Evolutionary conservation across 2,797 vertebrate species (phyloP).

Genomic region (Hyperoplus immaculatus): DNA sequence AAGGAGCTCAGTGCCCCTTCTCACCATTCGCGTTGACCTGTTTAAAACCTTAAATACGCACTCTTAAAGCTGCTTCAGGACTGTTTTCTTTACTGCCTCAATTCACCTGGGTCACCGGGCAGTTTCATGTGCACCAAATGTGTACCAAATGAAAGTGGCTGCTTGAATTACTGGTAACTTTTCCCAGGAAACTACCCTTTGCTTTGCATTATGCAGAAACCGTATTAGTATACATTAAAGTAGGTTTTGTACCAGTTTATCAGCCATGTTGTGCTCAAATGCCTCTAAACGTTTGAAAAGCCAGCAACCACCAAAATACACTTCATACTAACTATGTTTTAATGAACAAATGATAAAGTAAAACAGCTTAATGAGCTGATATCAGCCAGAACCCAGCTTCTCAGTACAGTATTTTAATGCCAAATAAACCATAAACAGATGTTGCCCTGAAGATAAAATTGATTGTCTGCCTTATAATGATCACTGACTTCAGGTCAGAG

Average conservation of each 20-base stretch:
- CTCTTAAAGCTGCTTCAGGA: slow-evolving; percentile 31
- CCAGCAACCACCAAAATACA: background rate
- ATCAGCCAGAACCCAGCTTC: background rate
- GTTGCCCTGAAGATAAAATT: background rate
- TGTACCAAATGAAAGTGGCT: background rate
- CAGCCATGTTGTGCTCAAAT: background rate
- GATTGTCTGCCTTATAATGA: background rate
- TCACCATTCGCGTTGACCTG: slow-evolving; percentile 31
- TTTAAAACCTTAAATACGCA: slow-evolving; percentile 38
- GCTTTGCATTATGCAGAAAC: background rate
- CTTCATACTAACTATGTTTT: background rate
- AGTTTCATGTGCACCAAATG: slow-evolving; percentile 16
- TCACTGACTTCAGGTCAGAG: slow-evolving; percentile 1
- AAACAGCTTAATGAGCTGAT: background rate
- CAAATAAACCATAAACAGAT: background rate
- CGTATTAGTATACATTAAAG: background rate
- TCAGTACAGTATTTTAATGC: background rate
- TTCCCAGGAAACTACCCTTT: background rate
- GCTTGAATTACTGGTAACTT: background rate
- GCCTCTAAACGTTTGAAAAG: background rate
- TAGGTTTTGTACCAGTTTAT: background rate
- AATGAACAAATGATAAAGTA: background rate
- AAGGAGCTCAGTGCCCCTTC: slow-evolving; percentile 29
- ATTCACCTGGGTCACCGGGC: slow-evolving; percentile 33
- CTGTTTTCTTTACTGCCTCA: slow-evolving; percentile 36